Conservation (phyloP, 2,113 vertebrate species). For the Fukomys damarensis region DNA sequence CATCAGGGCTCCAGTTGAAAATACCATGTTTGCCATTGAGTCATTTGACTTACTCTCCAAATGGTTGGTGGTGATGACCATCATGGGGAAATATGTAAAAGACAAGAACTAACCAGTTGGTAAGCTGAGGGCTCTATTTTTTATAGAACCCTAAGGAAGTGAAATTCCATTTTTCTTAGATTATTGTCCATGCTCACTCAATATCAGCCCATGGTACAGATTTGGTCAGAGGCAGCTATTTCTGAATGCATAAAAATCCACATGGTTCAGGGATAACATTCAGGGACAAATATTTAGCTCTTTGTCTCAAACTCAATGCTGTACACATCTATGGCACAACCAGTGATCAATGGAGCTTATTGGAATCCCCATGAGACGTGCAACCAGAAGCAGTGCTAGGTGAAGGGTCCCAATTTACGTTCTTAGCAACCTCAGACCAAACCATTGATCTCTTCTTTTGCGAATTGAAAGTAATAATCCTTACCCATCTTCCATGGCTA, state of each 20-base stretch:
- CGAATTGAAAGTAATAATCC: background rate
- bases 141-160: background rate
- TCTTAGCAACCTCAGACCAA: background rate
- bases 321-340: fast-evolving
- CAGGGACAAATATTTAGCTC: background rate
- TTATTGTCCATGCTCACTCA: background rate
- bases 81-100: conserved; percentile 2
- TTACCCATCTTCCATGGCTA: background rate
- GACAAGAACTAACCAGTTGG: background rate
- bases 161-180: background rate
- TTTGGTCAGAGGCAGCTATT: background rate
- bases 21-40: background rate
- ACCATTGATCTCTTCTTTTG: background rate
- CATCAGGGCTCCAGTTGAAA: background rate
- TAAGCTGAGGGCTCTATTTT: background rate
- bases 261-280: fast-evolving
- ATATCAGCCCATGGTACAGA: background rate
- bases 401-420: background rate
- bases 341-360: fast-evolving
- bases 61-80: conserved; percentile 30
- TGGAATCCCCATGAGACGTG: background rate
- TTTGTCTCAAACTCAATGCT: background rate
- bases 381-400: fast-evolving
- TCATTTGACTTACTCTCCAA: conserved; percentile 28
- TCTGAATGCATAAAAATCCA: background rate